A percentile compares a stretch with the other conserved stretches of the same genome.
phyloP scores from a whole-genome alignment of 2,113 vertebrate genomes.

The Actinemys pallida region DNA sequence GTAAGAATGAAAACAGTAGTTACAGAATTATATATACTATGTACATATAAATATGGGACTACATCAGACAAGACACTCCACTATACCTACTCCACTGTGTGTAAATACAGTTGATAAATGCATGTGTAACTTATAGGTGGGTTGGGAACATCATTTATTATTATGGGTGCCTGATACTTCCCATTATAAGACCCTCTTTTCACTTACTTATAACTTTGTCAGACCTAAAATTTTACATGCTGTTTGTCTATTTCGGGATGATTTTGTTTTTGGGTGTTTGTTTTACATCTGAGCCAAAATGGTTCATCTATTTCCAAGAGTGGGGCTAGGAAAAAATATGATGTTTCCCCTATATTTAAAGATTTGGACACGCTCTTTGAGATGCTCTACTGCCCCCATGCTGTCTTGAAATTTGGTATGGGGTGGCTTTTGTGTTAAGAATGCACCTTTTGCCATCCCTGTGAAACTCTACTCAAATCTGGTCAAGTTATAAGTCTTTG shows the following conservation, averaged over 20 bases:
- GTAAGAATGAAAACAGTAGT: not conserved
- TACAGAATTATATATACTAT: not conserved
- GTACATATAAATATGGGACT: not conserved
- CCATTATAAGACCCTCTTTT: not conserved
- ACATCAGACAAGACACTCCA: not conserved
- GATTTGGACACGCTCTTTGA: not conserved
- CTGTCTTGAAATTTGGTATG: not conserved
- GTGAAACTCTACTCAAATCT: not conserved
- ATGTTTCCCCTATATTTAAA: not conserved
- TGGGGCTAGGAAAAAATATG: not conserved
- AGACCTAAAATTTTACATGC: not conserved
- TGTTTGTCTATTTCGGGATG: fast-evolving
- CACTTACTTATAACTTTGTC: not conserved
- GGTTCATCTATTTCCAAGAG: not conserved
- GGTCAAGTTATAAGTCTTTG: not conserved
- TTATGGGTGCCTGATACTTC: not conserved
- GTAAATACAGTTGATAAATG: not conserved
- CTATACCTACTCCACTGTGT: not conserved
- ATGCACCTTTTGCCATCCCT: not conserved
- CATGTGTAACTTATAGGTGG: not conserved
- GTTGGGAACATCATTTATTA: fast-evolving
- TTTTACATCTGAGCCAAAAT: not conserved
- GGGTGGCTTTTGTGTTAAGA: not conserved
- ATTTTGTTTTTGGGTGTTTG: not conserved
- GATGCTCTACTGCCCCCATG: not conserved